phyloP scores from a whole-genome alignment of 2,113 vertebrate genomes.

The Pitta sordida region DNA sequence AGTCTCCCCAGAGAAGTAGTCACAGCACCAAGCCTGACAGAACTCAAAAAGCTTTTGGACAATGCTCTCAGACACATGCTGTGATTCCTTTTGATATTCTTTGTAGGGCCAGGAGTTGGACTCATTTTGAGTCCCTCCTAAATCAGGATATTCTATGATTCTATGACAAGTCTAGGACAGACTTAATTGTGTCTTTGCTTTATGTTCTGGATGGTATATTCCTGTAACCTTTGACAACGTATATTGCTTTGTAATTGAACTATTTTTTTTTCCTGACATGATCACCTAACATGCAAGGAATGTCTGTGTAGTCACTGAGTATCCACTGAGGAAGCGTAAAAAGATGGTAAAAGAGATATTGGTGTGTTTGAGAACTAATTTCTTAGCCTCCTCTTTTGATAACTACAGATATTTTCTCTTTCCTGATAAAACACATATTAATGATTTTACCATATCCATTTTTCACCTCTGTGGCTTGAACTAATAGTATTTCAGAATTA shows the following conservation, averaged over 20 bases:
- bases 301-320: neutral
- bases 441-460: neutral
- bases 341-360: accelerated
- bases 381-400: neutral
- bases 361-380: neutral
- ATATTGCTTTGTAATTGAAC: neutral
- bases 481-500: neutral
- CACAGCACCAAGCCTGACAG: too few species aligned
- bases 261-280: neutral
- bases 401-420: neutral
- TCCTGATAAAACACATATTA: accelerated
- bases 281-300: neutral
- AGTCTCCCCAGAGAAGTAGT: too few species aligned
- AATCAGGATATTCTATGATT: too few species aligned
- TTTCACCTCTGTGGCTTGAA: neutral
- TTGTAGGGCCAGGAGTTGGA: too few species aligned
- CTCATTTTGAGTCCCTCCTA: too few species aligned
- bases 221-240: neutral
- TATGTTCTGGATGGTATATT: neutral
- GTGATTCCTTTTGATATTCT: too few species aligned
- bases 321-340: neutral
- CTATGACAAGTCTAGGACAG: too few species aligned
- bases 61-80: too few species aligned
- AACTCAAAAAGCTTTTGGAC: too few species aligned
- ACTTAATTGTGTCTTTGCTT: neutral